phyloP scores from a whole-genome alignment of 30 jellyfish, hydroid and myxozoan genomes.

The Hydractinia symbiolongicarpus region DNA sequence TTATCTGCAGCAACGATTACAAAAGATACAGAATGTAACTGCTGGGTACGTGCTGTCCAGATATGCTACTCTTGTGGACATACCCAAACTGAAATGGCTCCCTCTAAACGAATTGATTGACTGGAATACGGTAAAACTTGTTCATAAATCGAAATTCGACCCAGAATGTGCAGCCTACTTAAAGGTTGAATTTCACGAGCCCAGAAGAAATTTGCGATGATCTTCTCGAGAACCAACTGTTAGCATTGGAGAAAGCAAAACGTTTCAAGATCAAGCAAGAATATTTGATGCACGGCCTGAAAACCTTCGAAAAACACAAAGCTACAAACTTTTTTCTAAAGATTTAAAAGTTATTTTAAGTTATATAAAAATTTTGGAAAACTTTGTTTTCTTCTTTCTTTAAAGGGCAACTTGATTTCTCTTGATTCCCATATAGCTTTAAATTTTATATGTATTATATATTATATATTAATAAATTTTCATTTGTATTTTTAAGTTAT shows the following conservation, averaged over 20 bases:
- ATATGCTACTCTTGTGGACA: not conserved
- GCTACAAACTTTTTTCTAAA: not conserved
- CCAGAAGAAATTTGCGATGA: constrained; percentile 11
- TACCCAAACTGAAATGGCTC: not conserved
- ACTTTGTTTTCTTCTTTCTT: too few species aligned
- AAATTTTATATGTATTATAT: too few species aligned
- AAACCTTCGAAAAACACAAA: not conserved
- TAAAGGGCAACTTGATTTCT: too few species aligned
- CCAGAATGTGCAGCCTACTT: constrained; percentile 1
- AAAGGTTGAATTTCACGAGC: constrained; percentile 4
- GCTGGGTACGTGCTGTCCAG: constrained; percentile 24
- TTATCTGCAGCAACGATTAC: constrained; percentile 5
- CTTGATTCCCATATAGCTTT: too few species aligned
- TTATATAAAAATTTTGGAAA: too few species aligned
- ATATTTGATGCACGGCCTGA: constrained; percentile 1
- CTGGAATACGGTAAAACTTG: constrained; percentile 10
- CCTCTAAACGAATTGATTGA: constrained; percentile 10
- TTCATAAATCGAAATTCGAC: constrained; percentile 16
- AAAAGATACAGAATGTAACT: constrained; percentile 5
- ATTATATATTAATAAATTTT: too few species aligned
- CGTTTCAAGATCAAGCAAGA: constrained; percentile 12
- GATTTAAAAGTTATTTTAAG: not conserved
- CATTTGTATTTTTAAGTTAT: too few species aligned
- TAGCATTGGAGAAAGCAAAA: constrained; percentile 6
- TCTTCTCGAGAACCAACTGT: constrained; percentile 2